Evolutionary conservation across 1,140 invertebrate genomes (phyloP), one percentile per base, ranked within the genome.

Genomic region (Macrostomum lignano): DNA sequence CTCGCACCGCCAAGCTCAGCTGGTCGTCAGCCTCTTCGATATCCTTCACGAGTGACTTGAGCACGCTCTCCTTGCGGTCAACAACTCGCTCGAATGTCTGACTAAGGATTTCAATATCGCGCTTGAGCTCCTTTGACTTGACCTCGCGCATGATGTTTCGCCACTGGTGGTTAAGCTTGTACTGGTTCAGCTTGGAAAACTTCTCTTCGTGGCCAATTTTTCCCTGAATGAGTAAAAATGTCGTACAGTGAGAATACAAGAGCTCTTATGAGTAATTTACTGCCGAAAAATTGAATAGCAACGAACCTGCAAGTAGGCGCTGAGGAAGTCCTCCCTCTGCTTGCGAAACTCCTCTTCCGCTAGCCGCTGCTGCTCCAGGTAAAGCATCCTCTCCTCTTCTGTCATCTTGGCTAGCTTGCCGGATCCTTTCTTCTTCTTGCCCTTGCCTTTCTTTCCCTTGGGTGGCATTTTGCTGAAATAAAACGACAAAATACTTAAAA

Each of bases 81-180:
- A 60, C 46, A 25, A 56, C 48, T 37, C 55, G 41, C 40, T 60
- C 55, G 47, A 61, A 61, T 36, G 55, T 56, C 40, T 61, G 56
- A 40, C 51, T 56, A 7, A 60, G 42, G 37, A 60, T 55, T 38
- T 57, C 41, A 75, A 58, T 51, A 25, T 60, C 82, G 61, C 94
- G 86, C 61, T 86, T 82, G 23, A 98, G 64, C 44, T 82, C 75
- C 58, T 81, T 81, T n/a, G 52, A 46, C 40, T 58, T 60, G 9
- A 47, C 44, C 33, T 55, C 52, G 40, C 57, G 35, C 52, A 58
- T 55, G 10, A 57, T 56, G 29, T 52, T 49, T 21, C 54, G 43
- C 56, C 56, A 59, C 44, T 58, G 54, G 31, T 57, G 49, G 35
- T 55, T 56, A 10, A 59, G 40, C 43, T 56, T 58, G 42, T 51